Base-by-base conservation (phyloP, 2,113 vertebrate genomes). In the Aspidoscelis tigris region DNA sequence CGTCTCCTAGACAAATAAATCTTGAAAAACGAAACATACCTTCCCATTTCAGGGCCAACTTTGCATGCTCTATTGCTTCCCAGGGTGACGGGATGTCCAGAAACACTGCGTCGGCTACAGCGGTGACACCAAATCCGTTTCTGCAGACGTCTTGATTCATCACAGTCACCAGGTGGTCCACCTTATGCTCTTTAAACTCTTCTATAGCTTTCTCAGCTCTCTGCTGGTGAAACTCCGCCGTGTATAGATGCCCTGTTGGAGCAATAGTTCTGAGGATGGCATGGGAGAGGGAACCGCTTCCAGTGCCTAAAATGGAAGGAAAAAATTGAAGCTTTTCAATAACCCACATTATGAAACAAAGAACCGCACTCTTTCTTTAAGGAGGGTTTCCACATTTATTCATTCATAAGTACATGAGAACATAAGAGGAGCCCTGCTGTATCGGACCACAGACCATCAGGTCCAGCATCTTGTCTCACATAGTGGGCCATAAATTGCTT, bases 31-130 rank as follows among this genome's bases (percentile, higher is more conserved):
- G 65, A 9, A 18, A 68, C 91, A 84, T 89, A 99, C 99, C 98
- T 93, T 97, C 97, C 26, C 75, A 94, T 94, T 98, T 99, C 89
- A 99, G 90, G 0, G 98, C 98, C 0, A 94, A 86, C 92, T 97
- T 98, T 88, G 98, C 98, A 4, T 99, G 98, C 39, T 89, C 88
- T 88, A 99, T 96, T 0, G 98, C 98, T 94, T 99, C 98, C 99
- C 99, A 99, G 0, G 99, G 99, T 0, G 97, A 98, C 0, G 99
- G 99, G 90, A 99, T 99, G 93, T 99, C 99, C 90, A 99, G 94
- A 93, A 99, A 99, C 66, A 99, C 97, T 0, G 99, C 99, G 1
- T 99, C 98, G 0, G 99, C 99, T 81, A 96, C 86, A 0, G 92
- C 95, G 4, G 84, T 94, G 82, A 99, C 97, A 0, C 99, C 98